A percentile compares a stretch with the other conserved stretches of the same genome.
These are phyloP conservation scores for Oryctes rhinoceros DNA, from an alignment of 1,140 invertebrate species.

Conservation along the genomic window DNA sequence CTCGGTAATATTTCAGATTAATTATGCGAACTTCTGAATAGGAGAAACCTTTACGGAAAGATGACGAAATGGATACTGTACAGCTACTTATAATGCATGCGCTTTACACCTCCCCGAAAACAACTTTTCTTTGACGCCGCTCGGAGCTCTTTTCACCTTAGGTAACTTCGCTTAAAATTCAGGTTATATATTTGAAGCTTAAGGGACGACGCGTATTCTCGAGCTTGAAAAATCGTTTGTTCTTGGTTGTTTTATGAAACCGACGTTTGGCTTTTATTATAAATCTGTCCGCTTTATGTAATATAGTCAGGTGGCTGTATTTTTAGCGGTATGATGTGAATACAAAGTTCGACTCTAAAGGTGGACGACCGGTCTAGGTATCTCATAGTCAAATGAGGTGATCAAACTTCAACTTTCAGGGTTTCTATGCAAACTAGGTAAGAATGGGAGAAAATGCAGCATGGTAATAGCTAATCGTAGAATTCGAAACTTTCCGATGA, in stretches of 20 bases:
- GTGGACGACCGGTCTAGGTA: too few species aligned
- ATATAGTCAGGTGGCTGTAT: neutral
- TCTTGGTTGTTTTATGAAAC: conserved; percentile 24
- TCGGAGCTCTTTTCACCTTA: neutral
- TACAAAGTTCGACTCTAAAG: neutral
- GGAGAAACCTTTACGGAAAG: neutral
- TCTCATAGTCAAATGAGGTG: too few species aligned
- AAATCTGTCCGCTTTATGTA: neutral
- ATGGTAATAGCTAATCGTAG: too few species aligned
- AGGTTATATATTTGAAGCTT: conserved; percentile 17
- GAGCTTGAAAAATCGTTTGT: conserved; percentile 31
- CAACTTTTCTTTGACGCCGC: neutral
- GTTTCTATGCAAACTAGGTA: too few species aligned
- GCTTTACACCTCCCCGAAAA: neutral
- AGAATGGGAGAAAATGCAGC: too few species aligned
- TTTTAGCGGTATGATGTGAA: neutral
- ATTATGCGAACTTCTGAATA: neutral
- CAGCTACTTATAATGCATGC: neutral
- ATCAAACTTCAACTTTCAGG: too few species aligned
- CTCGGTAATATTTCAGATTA: neutral
- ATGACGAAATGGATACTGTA: neutral
- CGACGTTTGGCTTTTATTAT: conserved; percentile 18
- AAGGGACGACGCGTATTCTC: neutral
- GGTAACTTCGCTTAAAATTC: conserved; percentile 28
- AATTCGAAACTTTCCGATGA: too few species aligned